Percentiles rank a stretch among this genome's conserved stretches.
Conservation (phyloP, 2,113 vertebrate species). For the Xenopus laevis region DNA sequence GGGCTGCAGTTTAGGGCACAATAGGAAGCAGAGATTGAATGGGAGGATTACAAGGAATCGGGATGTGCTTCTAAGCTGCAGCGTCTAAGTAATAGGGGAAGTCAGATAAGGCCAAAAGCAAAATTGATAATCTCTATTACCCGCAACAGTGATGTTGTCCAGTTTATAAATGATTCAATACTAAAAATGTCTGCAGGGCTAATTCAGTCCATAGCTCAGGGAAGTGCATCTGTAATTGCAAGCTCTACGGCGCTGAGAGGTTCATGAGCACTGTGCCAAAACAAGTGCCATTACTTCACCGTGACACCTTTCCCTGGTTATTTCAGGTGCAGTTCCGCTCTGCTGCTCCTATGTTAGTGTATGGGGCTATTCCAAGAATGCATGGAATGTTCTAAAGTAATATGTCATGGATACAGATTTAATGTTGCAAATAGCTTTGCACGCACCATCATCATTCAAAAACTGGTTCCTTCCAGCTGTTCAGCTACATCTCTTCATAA, state of each 20-base stretch:
- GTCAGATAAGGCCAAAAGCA: constrained; percentile 35
- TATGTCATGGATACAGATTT: no score
- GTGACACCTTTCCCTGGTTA: background rate
- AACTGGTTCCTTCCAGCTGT: no score
- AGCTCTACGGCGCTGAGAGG: background rate
- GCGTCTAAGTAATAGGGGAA: constrained; percentile 34
- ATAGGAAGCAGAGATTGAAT: background rate
- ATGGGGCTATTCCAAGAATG: background rate
- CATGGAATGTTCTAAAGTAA: background rate
- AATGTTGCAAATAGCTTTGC: no score
- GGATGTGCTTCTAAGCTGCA: background rate
- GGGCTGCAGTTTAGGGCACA: background rate
- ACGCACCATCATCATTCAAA: no score
- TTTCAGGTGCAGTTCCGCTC: background rate
- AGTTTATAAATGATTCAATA: constrained; percentile 40
- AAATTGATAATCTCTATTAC: constrained; percentile 43
- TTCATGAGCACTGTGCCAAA: constrained; percentile 11
- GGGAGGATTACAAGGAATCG: background rate
- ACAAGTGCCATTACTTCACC: constrained; percentile 19
- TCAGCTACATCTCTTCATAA: no score
- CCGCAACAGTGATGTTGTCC: constrained; percentile 34
- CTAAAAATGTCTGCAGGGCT: constrained; percentile 25
- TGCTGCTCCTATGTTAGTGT: background rate
- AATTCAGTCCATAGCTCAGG: constrained; percentile 40
- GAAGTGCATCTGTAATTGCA: constrained; percentile 28